Percentiles rank a stretch among this genome's conserved stretches.
Conservation (phyloP, 1,140 invertebrate genomes). For the Anastrepha ludens region DNA sequence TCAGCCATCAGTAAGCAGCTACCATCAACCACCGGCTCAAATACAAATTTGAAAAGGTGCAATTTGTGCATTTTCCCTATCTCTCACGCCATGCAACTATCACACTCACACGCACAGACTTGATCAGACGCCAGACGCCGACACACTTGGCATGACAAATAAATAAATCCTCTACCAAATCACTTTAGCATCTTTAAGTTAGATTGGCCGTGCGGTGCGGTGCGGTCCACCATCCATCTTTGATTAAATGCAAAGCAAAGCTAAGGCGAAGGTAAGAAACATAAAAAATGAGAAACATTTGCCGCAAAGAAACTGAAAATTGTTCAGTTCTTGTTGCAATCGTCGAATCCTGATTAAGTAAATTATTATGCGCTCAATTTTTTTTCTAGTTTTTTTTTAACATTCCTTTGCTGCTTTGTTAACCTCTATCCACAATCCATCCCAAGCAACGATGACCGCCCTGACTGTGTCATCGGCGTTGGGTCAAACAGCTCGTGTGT, state of each 20-base stretch:
- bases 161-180: conserved; percentile 11
- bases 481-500: conserved; percentile 40
- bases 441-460: not conserved
- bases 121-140: not conserved
- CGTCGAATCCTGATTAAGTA: conserved; percentile 37
- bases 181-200: conserved; percentile 40
- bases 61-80: not conserved
- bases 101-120: not conserved
- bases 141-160: not conserved
- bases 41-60: conserved; percentile 11
- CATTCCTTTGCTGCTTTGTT: conserved; percentile 17
- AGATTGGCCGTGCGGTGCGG: not conserved
- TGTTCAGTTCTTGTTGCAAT: conserved; percentile 7
- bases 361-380: conserved; percentile 39
- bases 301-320: conserved; percentile 2
- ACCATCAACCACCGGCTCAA: not conserved
- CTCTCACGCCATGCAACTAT: not conserved
- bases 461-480: not conserved
- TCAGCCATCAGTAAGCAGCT: not conserved
- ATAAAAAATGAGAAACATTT: not conserved
- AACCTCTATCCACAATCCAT: not conserved
- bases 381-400: not conserved
- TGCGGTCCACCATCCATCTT: not conserved
- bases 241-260: not conserved
- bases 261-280: not conserved